Conservation (phyloP, 2,888 invertebrate genomes). For the Gibbula magus region DNA sequence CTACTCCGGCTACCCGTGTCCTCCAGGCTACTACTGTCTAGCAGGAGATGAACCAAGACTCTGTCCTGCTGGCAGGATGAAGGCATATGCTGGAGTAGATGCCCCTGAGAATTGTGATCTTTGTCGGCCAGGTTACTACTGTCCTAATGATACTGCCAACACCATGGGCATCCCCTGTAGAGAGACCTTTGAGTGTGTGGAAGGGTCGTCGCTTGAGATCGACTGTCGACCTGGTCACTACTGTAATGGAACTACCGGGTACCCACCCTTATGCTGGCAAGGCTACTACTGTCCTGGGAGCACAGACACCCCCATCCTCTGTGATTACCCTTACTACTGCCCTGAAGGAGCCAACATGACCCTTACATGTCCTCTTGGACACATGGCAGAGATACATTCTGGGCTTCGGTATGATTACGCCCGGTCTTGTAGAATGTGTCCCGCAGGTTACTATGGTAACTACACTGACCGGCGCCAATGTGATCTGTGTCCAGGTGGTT, state of each 20-base stretch:
- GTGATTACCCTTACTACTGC: constrained; percentile 68
- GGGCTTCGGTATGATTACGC: constrained; percentile 56
- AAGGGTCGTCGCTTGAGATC: constrained; percentile 61
- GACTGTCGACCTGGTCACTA: constrained; percentile 67
- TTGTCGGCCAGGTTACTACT: constrained; percentile 67
- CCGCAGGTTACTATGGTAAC: constrained; percentile 70
- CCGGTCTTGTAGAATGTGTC: constrained; percentile 67
- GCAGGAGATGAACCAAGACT: constrained; percentile 64
- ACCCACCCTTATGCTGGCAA: constrained; percentile 65
- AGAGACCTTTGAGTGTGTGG: constrained; percentile 67
- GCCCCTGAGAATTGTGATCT: constrained; percentile 58
- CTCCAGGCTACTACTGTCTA: constrained; percentile 70
- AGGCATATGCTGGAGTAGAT: constrained; percentile 63
- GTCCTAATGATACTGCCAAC: constrained; percentile 68
- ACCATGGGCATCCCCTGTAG: constrained; percentile 66
- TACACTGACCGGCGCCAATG: constrained; percentile 61
- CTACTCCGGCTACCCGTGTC: constrained; percentile 64
- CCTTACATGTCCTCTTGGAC: constrained; percentile 66
- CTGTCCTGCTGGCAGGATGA: constrained; percentile 71
- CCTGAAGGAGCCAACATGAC: constrained; percentile 68
- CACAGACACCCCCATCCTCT: constrained; percentile 63
- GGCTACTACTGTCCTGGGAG: constrained; percentile 71
- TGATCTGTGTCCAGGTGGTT: constrained; percentile 69
- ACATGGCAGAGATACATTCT: constrained; percentile 59
- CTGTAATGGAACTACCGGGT: constrained; percentile 64